Base-by-base conservation (phyloP, 2,113 vertebrate species). In the Arvicanthis niloticus region DNA sequence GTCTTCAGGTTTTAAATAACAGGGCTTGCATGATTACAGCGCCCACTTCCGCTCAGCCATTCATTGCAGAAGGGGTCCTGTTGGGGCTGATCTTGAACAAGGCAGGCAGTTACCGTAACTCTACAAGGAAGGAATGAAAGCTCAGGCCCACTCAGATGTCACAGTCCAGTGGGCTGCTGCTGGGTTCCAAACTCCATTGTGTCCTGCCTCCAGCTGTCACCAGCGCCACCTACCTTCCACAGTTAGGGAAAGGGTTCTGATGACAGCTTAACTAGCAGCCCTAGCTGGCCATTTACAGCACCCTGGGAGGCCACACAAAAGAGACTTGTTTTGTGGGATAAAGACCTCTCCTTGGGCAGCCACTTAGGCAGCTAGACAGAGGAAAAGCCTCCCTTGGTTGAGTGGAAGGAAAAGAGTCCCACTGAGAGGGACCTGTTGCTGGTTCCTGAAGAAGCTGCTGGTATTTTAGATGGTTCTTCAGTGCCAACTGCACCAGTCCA, bases 231-330 rank as follows among this genome's bases (percentile, higher is more conserved):
- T 24, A 62, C n/a, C 76, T 85, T 75, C 4, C 31, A 53, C 70
- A 78, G 68, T 0, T 34, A 34, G 26, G 62, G 56, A 68, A 90
- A 34, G 29, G 15, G 4, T 48, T 93, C 75, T 4, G 21, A 42
- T 91, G 93, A 89, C 75, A 68, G 82, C 13, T 91, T 91, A 95
- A 96, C 77, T 65, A 75, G 86, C 72, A 78, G 75, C 78, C n/a
- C 21, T 91, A 2, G 60, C n/a, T 40, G 56, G 42, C 53, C 78
- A 17, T 5, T 24, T 70, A 40, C 29, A n/a, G 60, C 6, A 16
- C 26, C 16, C 24, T 9, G 73, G 48, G 11, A 91, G 24, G 77
- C 51, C 48, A 68, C 31, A 92, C 58, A 89, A 78, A 93, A 89
- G 48, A 56, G 22, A 73, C 58, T 29, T 1, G 0, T 65, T 67